These are phyloP conservation scores for Mormyrops boulengeri DNA, from an alignment of 2,797 vertebrate genomes.

Conservation along the genomic window DNA sequence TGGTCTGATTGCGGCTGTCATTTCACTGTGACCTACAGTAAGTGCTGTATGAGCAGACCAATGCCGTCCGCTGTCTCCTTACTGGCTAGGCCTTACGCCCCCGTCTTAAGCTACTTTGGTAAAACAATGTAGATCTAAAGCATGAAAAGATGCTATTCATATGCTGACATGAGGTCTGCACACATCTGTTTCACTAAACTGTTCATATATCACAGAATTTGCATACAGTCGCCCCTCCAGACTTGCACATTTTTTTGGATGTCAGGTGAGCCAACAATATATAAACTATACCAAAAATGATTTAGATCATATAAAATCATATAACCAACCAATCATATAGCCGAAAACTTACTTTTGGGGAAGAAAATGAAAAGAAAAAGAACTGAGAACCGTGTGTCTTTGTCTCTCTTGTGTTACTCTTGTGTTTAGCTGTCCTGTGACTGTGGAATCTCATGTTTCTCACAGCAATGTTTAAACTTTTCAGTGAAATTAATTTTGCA, in stretches of 20 bases:
- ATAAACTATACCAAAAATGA: not conserved
- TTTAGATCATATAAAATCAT: not conserved
- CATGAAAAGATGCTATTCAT: not conserved
- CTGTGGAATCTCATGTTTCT: not conserved
- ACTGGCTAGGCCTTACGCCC: too few species aligned
- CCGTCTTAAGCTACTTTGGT: not conserved
- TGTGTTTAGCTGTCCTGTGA: not conserved
- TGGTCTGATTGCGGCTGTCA: constrained; percentile 18
- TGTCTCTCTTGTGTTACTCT: too few species aligned
- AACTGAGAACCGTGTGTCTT: not conserved
- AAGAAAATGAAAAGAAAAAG: not conserved
- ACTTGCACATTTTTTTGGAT: too few species aligned
- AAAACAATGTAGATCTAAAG: not conserved
- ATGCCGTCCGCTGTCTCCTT: not conserved
- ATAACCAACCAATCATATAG: not conserved
- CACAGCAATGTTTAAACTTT: not conserved
- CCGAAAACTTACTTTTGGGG: not conserved
- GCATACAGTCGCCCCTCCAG: not conserved
- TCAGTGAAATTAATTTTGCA: not conserved
- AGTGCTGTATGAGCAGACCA: not conserved
- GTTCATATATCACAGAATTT: not conserved
- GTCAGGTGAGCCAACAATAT: not conserved
- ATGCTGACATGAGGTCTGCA: not conserved
- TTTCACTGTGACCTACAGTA: not conserved
- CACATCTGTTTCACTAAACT: not conserved